Percentiles rank a stretch among this genome's conserved stretches.
Conservation (phyloP, 1,140 invertebrate species). For the Eumaeus atala region DNA sequence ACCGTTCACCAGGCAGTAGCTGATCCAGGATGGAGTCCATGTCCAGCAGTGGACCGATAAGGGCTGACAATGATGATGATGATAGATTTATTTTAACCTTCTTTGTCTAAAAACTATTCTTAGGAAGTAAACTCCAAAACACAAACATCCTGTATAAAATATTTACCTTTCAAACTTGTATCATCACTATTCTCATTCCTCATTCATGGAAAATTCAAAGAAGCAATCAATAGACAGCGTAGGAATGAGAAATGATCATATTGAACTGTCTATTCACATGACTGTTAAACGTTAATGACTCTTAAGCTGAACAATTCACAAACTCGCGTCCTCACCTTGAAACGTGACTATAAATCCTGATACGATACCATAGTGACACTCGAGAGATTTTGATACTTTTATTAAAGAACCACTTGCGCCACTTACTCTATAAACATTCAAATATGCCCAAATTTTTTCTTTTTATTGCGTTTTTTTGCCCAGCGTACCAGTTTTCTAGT, state of each 20-base stretch:
- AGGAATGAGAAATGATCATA: constrained; percentile 20
- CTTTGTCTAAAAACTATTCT: too few species aligned
- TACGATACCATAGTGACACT: constrained; percentile 40
- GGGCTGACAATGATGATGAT: too few species aligned
- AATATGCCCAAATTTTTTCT: too few species aligned
- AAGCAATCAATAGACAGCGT: constrained; percentile 11
- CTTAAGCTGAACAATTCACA: constrained; percentile 33
- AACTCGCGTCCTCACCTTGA: constrained; percentile 47
- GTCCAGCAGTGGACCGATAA: too few species aligned
- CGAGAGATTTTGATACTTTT: background rate
- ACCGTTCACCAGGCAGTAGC: too few species aligned
- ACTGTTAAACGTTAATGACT: constrained; percentile 31
- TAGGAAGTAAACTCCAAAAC: too few species aligned
- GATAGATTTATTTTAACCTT: too few species aligned
- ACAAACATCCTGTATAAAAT: background rate
- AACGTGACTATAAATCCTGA: constrained; percentile 44
- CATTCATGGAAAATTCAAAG: constrained; percentile 7
- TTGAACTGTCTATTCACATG: constrained; percentile 22
- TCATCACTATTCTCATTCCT: background rate
- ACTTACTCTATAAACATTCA: too few species aligned
- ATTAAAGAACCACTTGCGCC: too few species aligned
- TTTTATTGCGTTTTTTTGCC: too few species aligned
- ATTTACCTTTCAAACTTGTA: background rate
- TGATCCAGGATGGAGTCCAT: too few species aligned
- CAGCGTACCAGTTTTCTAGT: too few species aligned